Evolutionary conservation across 2,888 invertebrate species (phyloP), one percentile per base, ranked within the genome.

Genomic region (Ophion ellenae): DNA sequence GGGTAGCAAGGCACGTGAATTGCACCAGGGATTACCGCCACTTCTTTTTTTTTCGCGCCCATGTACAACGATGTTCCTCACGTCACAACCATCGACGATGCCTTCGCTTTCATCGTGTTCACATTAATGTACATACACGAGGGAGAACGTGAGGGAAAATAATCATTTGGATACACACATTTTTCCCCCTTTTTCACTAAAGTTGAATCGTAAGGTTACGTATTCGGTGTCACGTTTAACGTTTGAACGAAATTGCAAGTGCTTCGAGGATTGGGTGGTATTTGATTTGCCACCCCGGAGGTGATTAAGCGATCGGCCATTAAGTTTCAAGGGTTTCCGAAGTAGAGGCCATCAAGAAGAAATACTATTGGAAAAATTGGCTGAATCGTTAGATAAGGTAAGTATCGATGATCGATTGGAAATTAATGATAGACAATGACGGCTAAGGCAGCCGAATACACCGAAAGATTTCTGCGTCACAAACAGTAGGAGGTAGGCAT

Each of bases 11-110:
- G 89, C 84, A 88, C 59, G 78, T 47, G 81, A 87, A 90, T 89
- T 90, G 89, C 88, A 89, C 61, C 86, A 89, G 92, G 90, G 91
- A 92, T 92, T 91, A 91, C 91, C 90, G 90, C 90, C 89, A 84
- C 90, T 78, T 85, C 79, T 87, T 85, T 79, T 80, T 79, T 80
- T 71, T 74, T 69, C 57, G 20, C 80, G 40, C 45, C 40, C 84
- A 53, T 81, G 47, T 45, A 57, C 63, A 61, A 74, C 70, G 69
- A 32, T 77, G 64, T 69, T 61, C 28, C 82, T 86, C 88, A 85
- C 87, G 89, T 88, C 88, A 86, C 88, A 87, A 70, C 74, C 81
- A 70, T 78, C 57, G 86, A 86, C 87, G 87, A 84, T 81, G 86
- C 88, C 83, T 88, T 89, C 90, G 87, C 89, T 89, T 66, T 32